phyloP scores from a whole-genome alignment of 2,797 vertebrate species.

The Myioborus melanocephalus region DNA sequence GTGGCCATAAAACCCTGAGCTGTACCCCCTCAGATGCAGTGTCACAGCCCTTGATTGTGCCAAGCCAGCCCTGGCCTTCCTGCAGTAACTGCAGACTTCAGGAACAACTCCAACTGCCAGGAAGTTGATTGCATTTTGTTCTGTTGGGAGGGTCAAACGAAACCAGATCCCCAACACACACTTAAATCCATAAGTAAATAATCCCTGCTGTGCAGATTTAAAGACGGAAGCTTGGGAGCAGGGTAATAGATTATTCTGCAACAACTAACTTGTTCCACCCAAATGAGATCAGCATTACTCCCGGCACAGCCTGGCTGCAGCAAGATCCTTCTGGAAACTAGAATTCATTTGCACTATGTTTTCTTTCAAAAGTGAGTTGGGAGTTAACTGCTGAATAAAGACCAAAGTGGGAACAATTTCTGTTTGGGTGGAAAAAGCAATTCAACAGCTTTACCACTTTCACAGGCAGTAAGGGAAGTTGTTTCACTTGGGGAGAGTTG shows the following conservation, averaged over 20 bases:
- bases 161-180: not conserved
- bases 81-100: accelerated
- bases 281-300: slow-evolving; percentile 34
- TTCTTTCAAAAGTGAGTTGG: not conserved
- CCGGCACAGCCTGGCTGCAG: not conserved
- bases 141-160: not conserved
- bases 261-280: slow-evolving; percentile 31
- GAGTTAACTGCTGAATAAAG: not conserved
- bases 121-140: not conserved
- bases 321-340: not conserved
- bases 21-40: not conserved
- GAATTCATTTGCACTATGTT: not conserved
- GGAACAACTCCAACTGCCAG: not conserved
- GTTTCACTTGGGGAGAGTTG: not conserved
- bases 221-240: slow-evolving; percentile 11
- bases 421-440: not conserved
- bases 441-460: not conserved
- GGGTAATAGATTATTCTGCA: slow-evolving; percentile 17
- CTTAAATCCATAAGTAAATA: slow-evolving; percentile 51
- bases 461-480: not conserved
- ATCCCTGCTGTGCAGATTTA: not conserved
- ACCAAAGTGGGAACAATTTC: not conserved
- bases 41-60: accelerated
- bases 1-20: not conserved
- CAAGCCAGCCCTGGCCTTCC: not conserved